A percentile compares a stretch with the other conserved stretches of the same genome.
Conservation (phyloP, 2,888 invertebrate genomes). For the Reticulitermes lucifugus region DNA sequence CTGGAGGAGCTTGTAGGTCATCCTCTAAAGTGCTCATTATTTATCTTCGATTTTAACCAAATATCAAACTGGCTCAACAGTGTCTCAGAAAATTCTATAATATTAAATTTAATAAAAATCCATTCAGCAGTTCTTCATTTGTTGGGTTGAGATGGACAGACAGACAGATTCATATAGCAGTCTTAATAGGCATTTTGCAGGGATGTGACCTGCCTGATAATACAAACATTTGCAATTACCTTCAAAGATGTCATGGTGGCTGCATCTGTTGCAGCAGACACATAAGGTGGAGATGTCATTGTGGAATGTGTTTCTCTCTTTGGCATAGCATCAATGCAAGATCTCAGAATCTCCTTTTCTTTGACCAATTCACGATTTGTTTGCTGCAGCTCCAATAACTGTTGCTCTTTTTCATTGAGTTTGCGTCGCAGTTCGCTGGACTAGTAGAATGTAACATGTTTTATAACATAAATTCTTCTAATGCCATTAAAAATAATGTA, state of each 20-base stretch:
- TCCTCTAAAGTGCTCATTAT: no score
- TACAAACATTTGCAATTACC: slow-evolving; percentile 7
- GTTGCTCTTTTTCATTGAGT: slow-evolving; percentile 63
- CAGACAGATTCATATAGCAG: no score
- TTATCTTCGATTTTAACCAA: no score
- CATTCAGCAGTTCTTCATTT: no score
- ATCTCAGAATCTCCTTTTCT: slow-evolving; percentile 64
- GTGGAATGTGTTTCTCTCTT: slow-evolving; percentile 33
- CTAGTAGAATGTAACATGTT: slow-evolving; percentile 49
- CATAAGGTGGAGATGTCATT: slow-evolving; percentile 14
- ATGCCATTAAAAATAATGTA: no score
- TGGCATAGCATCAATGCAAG: slow-evolving; percentile 59
- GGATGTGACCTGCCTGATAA: no score
- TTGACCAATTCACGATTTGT: slow-evolving; percentile 63
- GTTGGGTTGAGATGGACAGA: no score
- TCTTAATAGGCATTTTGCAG: no score
- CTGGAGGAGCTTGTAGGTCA: no score
- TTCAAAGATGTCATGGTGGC: background rate
- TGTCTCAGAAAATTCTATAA: no score
- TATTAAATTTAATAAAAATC: no score
- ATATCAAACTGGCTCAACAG: no score
- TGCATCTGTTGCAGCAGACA: background rate
- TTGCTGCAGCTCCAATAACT: slow-evolving; percentile 62
- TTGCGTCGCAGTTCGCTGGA: slow-evolving; percentile 59
- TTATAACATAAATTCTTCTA: background rate